Evolutionary conservation across 92 coral and sea anemone species (phyloP), one percentile per base, ranked within the genome.

Genomic region (Porites evermanni): DNA sequence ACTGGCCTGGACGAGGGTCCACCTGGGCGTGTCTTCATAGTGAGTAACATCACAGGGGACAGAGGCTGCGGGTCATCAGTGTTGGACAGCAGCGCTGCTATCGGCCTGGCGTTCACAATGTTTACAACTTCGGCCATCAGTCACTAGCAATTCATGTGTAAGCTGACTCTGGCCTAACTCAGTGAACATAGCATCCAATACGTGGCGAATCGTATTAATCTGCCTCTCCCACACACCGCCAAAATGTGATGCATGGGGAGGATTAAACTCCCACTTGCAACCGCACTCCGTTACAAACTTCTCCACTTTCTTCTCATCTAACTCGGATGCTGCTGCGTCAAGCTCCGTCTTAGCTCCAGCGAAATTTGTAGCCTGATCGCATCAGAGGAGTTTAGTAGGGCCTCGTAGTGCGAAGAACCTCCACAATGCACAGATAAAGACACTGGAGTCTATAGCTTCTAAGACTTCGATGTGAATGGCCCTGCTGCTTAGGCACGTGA

Each of bases 181-280:
- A 11, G 79, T 64, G 63, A 86, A 70, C 84, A 85, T 76, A 53
- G 88, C 88, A 50, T 76, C 84, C 66, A 88, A 51, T 19, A 88
- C 79, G 1, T 66, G 83, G 11, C 92, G 86, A 29, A 84, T 84
- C 4, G 86, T 78, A n/a, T 70, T 75, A 47, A 89, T 89, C 54
- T 89, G 92, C 54, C 89, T 68, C 85, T 89, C 92, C 92, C 92
- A 84, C 64, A 67, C 91, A 23, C 87, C 91, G 53, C 91, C 91
- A 74, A 90, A 86, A 66, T 90, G 93, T 21, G 92, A 89, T 47
- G 92, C 92, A 53, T 84, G 89, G 23, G 89, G 92, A 67, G 93
- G 93, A 67, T 90, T 86, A 32, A 90, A 86, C 77, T 64, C 75
- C 92, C 86, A 89, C 20, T 77, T 44, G 72, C 92, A 83, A 5